Conservation (phyloP, 2,888 invertebrate species). For the Cerceris rybyensis region DNA sequence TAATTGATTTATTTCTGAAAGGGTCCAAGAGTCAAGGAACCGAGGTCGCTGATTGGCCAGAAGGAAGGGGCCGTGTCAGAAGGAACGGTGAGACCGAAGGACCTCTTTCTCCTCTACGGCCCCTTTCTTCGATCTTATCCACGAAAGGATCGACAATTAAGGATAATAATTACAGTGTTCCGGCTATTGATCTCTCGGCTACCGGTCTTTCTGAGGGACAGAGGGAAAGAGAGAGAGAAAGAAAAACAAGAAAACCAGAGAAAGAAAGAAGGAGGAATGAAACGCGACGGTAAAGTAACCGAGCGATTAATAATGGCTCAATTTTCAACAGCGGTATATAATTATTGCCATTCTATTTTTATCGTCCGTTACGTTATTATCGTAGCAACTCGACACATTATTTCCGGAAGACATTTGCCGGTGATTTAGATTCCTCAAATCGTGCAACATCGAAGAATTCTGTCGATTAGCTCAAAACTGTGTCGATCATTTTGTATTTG, state of each 20-base stretch:
- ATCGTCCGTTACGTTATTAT: neutral
- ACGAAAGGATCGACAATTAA: constrained; percentile 65
- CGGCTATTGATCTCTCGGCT: constrained; percentile 64
- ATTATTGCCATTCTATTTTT: constrained; percentile 40
- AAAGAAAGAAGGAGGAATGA: neutral
- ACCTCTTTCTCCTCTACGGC: constrained; percentile 46
- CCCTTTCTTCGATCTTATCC: constrained; percentile 67
- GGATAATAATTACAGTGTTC: constrained; percentile 65
- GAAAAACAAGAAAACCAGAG: neutral
- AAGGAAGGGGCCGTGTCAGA: constrained; percentile 27
- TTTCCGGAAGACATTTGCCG: too few species aligned
- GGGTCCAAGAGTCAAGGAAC: constrained; percentile 57
- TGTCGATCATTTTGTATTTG: too few species aligned
- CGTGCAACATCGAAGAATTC: too few species aligned
- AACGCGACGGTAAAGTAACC: constrained; percentile 28
- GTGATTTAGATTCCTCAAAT: too few species aligned
- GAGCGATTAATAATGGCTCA: constrained; percentile 50
- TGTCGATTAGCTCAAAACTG: too few species aligned
- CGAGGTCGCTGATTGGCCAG: constrained; percentile 44
- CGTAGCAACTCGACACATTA: constrained; percentile 8
- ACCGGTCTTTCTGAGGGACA: constrained; percentile 57
- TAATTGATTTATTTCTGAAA: constrained; percentile 79
- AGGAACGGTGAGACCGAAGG: constrained; percentile 48
- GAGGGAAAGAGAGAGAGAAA: neutral
- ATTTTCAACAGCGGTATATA: constrained; percentile 35